Evolutionary conservation across 2,888 invertebrate genomes (phyloP).

Genomic region (Polietes domitor): DNA sequence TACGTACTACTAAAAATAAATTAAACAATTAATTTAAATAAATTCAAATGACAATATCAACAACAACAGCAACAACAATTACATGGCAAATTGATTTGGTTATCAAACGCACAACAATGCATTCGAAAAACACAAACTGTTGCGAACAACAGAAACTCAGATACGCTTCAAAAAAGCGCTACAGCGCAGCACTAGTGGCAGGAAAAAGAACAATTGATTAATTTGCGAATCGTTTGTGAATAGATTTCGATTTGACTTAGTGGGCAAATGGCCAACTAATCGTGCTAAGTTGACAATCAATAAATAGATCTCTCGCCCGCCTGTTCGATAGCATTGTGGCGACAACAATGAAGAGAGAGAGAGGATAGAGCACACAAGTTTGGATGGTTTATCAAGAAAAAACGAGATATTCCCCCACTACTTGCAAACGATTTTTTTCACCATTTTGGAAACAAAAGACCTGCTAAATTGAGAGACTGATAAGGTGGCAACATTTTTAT

Average conservation of each 20-base stretch:
- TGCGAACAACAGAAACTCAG: slow-evolving; percentile 11
- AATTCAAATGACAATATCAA: slow-evolving; percentile 20
- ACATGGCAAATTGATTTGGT: slow-evolving; percentile 25
- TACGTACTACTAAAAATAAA: slow-evolving; percentile 47
- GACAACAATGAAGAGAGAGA: too few relatives aligned
- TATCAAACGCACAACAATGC: neutral
- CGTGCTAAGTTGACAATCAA: slow-evolving; percentile 21
- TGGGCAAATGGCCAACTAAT: slow-evolving; percentile 59
- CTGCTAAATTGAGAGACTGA: too few relatives aligned
- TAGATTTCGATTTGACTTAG: slow-evolving; percentile 53
- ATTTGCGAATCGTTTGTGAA: slow-evolving; percentile 13
- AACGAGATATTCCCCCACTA: too few relatives aligned
- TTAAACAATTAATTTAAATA: slow-evolving; percentile 58
- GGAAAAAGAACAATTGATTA: slow-evolving; percentile 23
- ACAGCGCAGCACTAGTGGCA: neutral
- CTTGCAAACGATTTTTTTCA: too few relatives aligned
- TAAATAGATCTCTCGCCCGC: slow-evolving; percentile 41
- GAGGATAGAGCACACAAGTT: too few relatives aligned
- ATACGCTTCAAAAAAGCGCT: neutral
- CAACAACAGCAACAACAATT: slow-evolving; percentile 51
- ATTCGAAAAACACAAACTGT: neutral
- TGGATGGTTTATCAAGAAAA: too few relatives aligned
- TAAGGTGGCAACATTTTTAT: too few relatives aligned
- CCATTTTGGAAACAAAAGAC: too few relatives aligned
- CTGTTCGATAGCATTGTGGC: neutral